These are phyloP conservation scores for Willisornis vidua DNA, from an alignment of 2,113 vertebrate genomes.

Conservation along the genomic window DNA sequence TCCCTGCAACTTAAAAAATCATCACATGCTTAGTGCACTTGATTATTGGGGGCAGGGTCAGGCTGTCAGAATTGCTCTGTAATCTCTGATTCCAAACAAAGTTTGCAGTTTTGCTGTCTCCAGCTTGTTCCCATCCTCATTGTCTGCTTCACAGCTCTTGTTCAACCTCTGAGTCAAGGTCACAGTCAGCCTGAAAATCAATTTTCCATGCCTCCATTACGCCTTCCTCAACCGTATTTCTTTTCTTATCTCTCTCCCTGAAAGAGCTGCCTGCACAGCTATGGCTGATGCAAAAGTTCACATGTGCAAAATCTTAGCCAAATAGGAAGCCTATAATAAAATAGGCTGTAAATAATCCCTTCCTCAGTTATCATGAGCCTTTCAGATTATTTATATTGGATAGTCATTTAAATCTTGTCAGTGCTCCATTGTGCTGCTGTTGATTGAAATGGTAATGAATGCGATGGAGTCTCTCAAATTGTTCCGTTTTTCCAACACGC, in stretches of 20 bases:
- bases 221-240: constrained; percentile 24
- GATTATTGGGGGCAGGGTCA: background rate
- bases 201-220: constrained; percentile 6
- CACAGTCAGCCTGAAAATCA: constrained; percentile 38
- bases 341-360: constrained; percentile 7
- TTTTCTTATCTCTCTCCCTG: constrained; percentile 19
- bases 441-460: constrained; percentile 63
- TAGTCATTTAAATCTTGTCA: constrained; percentile 31
- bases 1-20: background rate
- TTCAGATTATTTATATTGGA: constrained; percentile 19
- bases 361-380: background rate
- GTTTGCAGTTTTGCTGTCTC: constrained; percentile 7
- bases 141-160: background rate
- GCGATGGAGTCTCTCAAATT: background rate
- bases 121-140: background rate
- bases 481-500: background rate
- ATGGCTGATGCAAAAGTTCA: background rate
- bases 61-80: background rate
- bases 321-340: constrained; percentile 15
- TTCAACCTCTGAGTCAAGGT: constrained; percentile 33
- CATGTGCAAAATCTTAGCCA: constrained; percentile 5
- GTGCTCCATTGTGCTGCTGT: constrained; percentile 28
- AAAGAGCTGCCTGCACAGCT: background rate
- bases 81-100: background rate
- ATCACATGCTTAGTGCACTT: background rate